phyloP scores from a whole-genome alignment of 1,140 invertebrate genomes.

The Drosophila ananassae region DNA sequence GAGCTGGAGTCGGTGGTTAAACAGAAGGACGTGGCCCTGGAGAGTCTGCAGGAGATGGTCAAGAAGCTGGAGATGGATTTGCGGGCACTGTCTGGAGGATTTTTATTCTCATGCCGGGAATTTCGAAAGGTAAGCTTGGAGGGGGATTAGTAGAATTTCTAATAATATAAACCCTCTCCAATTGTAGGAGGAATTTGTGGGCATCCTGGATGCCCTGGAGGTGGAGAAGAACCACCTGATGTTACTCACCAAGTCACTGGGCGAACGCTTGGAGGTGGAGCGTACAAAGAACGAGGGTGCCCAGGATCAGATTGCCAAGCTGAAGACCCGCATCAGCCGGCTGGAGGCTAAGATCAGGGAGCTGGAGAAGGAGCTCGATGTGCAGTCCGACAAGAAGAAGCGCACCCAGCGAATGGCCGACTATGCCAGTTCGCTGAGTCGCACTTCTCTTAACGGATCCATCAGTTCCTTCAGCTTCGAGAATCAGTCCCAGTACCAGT shows the following conservation, averaged over 20 bases:
- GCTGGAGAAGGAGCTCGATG: conserved; percentile 74
- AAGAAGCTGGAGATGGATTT: conserved; percentile 73
- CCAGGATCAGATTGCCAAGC: conserved; percentile 55
- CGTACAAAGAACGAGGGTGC: conserved; percentile 66
- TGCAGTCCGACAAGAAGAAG: conserved; percentile 73
- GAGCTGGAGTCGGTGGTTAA: conserved; percentile 51
- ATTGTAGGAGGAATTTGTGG: conserved; percentile 71
- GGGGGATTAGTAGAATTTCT: background rate
- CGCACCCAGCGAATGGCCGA: conserved; percentile 75
- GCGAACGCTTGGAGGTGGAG: conserved; percentile 85
- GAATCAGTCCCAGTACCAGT: conserved; percentile 56
- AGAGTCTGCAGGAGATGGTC: conserved; percentile 44
- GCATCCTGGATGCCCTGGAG: conserved; percentile 85
- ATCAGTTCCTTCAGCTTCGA: conserved; percentile 75
- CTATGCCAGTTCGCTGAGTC: conserved; percentile 63
- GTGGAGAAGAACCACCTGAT: conserved; percentile 85
- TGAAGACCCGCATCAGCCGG: conserved; percentile 69
- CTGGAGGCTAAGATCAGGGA: conserved; percentile 71
- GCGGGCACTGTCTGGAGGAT: conserved; percentile 71
- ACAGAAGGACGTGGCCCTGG: conserved; percentile 50
- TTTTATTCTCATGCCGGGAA: conserved; percentile 78
- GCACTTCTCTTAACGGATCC: conserved; percentile 57
- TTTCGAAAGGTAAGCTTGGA: conserved; percentile 61
- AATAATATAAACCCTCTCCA: background rate
- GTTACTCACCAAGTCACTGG: conserved; percentile 85